Evolutionary conservation across 92 coral and sea anemone species (phyloP), one percentile per base, ranked within the genome.

Genomic region (Palythoa caribaeorum): DNA sequence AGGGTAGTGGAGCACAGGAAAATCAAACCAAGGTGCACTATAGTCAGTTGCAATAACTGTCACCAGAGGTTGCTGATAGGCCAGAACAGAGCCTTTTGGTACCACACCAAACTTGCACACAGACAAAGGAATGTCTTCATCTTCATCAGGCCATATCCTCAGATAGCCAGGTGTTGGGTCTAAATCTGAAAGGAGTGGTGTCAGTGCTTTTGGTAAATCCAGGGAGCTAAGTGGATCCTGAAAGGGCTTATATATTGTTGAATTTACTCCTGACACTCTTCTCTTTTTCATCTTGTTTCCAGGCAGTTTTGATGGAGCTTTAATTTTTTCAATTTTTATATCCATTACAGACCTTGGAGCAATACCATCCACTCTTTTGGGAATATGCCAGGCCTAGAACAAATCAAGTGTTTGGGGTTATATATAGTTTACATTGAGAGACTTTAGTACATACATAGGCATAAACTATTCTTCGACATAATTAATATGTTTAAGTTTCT

Each of bases 11-110:
- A 37, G 44, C 74, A 37, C 39, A 70, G 39, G 74, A 35, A 70
- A 70, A 35, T 28, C 75, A 70, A 70, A 28, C 44, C 71, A 71
- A n/a, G 92, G 92, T 55, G 79, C 84, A 55, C 38, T 20, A 69
- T 54, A 11, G 55, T 38, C 38, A n/a, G n/a, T 1, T 37, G 44
- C 19, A 50, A 13, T 38, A 65, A 47, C 51, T n/a, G 21, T 76
- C 74, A 69, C 62, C 53, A 57, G 78, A 28, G 92, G 68, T 77
- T 89, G 92, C 73, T 89, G 89, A 54, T 89, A 89, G 65, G 84
- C 48, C 55, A 89, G 73, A 12, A 84, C 92, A 62, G 88, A 89
- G 35, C 92, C 92, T 89, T 84, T 89, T 74, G 92, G 92, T 40
- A 89, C 92, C 77, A 83, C 38, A 17, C 92, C 92, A 89, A 84